phyloP scores from a whole-genome alignment of 2,113 vertebrate genomes.

The Collichthys lucidus region DNA sequence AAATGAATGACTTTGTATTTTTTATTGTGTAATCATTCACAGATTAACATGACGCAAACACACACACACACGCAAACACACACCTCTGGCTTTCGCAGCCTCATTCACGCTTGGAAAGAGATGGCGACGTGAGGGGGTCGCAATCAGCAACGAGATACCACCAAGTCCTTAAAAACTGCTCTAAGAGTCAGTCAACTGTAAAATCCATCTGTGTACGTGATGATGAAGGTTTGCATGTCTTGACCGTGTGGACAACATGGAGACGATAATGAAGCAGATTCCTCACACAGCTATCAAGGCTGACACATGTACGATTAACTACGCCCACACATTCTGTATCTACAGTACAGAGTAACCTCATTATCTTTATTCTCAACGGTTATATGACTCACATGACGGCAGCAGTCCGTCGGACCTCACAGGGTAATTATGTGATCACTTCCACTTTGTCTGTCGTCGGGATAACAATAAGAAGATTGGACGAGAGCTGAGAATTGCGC shows the following conservation, averaged over 20 bases:
- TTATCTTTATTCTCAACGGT: background rate
- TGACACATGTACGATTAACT: background rate
- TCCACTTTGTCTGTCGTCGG: background rate
- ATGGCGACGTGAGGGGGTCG: too few species aligned
- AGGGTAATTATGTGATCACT: background rate
- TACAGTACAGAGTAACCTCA: background rate
- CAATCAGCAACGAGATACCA: too few species aligned
- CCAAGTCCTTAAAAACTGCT: too few species aligned
- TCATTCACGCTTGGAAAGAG: too few species aligned
- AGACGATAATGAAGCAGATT: background rate
- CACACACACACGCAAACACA: background rate
- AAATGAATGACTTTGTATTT: conserved; percentile 10
- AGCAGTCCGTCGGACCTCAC: background rate
- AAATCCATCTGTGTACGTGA: background rate
- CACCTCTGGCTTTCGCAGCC: too few species aligned
- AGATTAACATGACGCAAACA: conserved; percentile 3
- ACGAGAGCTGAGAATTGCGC: background rate
- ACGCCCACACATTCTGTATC: background rate
- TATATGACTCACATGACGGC: background rate
- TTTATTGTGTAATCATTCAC: background rate
- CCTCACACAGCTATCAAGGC: background rate
- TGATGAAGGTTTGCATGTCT: background rate
- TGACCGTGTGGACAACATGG: background rate
- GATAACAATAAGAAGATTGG: too few species aligned
- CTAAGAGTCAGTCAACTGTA: background rate